These are phyloP conservation scores for Leptopilina drosophilae DNA, from an alignment of 2,888 invertebrate genomes.

Conservation along the genomic window DNA sequence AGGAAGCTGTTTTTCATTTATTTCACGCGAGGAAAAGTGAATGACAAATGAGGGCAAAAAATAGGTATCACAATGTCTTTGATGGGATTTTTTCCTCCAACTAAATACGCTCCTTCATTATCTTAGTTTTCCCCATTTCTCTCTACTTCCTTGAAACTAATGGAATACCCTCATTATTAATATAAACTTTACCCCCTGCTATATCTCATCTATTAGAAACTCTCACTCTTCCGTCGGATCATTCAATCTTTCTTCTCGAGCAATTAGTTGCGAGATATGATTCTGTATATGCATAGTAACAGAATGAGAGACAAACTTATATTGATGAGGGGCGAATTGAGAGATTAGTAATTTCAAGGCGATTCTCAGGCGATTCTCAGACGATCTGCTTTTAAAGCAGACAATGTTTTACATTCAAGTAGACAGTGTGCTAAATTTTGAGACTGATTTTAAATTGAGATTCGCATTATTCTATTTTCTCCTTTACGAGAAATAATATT, in stretches of 20 bases:
- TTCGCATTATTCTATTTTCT: no score
- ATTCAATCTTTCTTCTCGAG: neutral
- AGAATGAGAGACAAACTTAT: neutral
- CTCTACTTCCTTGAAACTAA: neutral
- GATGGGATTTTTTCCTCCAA: neutral
- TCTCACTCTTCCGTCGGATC: neutral
- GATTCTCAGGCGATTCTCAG: no score
- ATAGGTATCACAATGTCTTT: no score
- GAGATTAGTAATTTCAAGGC: neutral
- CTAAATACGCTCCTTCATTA: neutral
- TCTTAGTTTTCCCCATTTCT: neutral
- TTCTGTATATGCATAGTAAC: no score
- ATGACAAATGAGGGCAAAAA: no score
- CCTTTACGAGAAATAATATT: no score
- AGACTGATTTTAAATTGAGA: no score
- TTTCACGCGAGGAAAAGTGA: no score
- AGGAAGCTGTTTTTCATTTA: no score
- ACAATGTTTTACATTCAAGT: no score
- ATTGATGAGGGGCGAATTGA: neutral
- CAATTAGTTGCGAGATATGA: neutral
- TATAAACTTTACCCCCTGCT: neutral
- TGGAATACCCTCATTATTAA: slow-evolving; percentile 8
- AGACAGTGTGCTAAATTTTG: no score
- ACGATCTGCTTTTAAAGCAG: no score
- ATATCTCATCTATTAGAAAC: neutral